Base-by-base conservation (phyloP, 2,113 vertebrate species). In the Henicopernis longicauda region DNA sequence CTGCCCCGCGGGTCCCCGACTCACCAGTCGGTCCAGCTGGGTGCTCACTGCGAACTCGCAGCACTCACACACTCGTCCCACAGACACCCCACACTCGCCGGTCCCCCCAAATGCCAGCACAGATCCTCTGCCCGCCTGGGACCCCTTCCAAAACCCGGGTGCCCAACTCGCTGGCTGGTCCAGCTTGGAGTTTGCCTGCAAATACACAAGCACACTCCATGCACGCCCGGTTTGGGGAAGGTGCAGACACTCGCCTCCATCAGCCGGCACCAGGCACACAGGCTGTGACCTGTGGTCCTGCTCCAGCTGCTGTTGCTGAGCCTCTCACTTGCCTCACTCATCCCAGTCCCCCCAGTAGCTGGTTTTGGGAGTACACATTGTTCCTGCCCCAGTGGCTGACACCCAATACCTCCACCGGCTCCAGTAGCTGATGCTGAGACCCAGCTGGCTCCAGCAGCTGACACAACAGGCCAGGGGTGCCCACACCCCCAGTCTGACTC, bases 271-370 rank as follows among this genome's bases (percentile, higher is more conserved):
- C 34, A 54, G 23, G 29, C 27, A 44, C 12, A 34, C 0, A 1
- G 38, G 11, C 15, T 74, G 10, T 54, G 44, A 58, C 8, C 4
- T 26, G 3, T 0, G 9, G 31, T 79, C 50, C 11, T 2, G 2
- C 31, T 66, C 6, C 5, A 62, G 62, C 10, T 2, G 3, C 2
- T 4, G 14, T 10, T 40, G 12, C 29, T 77, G 45, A 79, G 9
- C 7, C 17, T 1, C 18, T 44, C 38, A 17, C 8, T 38, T 1
- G 0, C 18, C 14, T 82, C 40, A 22, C 10, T 49, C 31, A 34
- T 4, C 2, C 14, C 2, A 2, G 10, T 14, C 5, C 10, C 1
- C 13, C 7, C 36, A 65, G 44, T 26, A 50, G 2, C 23, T 31
- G 19, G 3, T 76, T 74, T 65, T 61, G 19, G 36, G 9, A 55